Conservation (phyloP, 1,140 invertebrate genomes). For the Dendroctonus valens region DNA sequence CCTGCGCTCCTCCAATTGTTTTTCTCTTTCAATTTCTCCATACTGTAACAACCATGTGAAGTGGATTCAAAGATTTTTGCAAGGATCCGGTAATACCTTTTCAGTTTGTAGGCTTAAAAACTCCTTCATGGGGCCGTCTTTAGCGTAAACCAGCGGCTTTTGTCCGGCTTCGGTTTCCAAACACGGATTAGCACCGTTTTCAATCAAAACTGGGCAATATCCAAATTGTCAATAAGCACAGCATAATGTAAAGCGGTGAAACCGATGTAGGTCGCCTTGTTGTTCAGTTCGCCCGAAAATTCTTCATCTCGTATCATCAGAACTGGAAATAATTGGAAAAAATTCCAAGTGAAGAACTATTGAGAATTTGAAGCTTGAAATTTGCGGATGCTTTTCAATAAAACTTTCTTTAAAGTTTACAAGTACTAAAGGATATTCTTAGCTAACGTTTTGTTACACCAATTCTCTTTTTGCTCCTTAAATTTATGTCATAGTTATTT, state of each 20-base stretch:
- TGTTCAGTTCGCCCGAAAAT: conserved; percentile 75
- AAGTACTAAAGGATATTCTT: no score
- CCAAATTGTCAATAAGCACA: conserved; percentile 69
- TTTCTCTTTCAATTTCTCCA: conserved; percentile 55
- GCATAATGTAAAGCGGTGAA: conserved; percentile 92
- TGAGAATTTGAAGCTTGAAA: no score
- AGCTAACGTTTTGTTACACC: no score
- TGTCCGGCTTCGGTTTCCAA: conserved; percentile 77
- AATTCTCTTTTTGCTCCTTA: no score
- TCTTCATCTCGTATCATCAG: conserved; percentile 48
- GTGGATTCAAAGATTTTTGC: not conserved
- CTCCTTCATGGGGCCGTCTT: conserved; percentile 52
- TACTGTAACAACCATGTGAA: conserved; percentile 46
- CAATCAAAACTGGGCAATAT: conserved; percentile 62
- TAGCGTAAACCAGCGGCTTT: conserved; percentile 73
- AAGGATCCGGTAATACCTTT: conserved; percentile 34
- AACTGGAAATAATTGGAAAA: conserved; percentile 33
- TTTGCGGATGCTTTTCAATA: no score
- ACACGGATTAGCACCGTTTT: conserved; percentile 69
- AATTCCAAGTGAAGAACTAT: no score
- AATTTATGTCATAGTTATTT: no score
- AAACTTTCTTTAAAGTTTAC: no score
- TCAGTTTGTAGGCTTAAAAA: conserved; percentile 39
- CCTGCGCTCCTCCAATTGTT: conserved; percentile 78
- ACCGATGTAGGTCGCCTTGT: conserved; percentile 73